Evolutionary conservation across 2,888 invertebrate species (phyloP).

Genomic region (Apotomis capreana): DNA sequence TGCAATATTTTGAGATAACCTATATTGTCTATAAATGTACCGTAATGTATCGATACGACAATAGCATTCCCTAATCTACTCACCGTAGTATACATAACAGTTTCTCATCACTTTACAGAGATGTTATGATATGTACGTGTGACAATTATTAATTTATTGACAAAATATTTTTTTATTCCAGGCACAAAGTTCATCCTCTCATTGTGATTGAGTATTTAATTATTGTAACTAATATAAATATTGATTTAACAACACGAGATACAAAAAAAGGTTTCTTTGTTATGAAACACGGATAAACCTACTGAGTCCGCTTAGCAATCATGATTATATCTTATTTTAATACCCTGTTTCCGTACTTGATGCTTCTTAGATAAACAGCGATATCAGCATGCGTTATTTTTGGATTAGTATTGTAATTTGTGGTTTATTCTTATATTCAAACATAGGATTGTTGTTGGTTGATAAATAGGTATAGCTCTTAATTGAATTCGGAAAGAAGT

Average conservation of each 20-base stretch:
- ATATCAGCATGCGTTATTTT: not conserved
- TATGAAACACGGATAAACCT: not conserved
- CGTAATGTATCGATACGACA: no score
- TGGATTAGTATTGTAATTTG: not conserved
- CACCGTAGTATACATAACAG: no score
- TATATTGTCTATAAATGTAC: no score
- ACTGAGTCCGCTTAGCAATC: not conserved
- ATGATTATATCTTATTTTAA: not conserved
- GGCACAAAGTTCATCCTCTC: no score
- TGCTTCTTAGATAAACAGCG: not conserved
- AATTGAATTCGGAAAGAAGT: no score
- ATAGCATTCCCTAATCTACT: no score
- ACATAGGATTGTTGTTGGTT: not conserved
- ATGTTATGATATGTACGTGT: no score
- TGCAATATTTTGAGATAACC: no score
- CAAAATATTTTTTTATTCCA: no score
- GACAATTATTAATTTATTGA: no score
- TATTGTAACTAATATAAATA: constrained; percentile 1
- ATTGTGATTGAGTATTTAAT: not conserved
- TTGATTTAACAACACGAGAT: not conserved
- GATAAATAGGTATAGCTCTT: no score
- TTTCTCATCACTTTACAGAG: no score
- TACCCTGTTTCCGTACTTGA: not conserved
- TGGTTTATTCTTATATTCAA: not conserved
- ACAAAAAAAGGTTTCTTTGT: constrained; percentile 2